phyloP scores from a whole-genome alignment of 2,888 invertebrate species.

The Amphipyra tragopoginis region DNA sequence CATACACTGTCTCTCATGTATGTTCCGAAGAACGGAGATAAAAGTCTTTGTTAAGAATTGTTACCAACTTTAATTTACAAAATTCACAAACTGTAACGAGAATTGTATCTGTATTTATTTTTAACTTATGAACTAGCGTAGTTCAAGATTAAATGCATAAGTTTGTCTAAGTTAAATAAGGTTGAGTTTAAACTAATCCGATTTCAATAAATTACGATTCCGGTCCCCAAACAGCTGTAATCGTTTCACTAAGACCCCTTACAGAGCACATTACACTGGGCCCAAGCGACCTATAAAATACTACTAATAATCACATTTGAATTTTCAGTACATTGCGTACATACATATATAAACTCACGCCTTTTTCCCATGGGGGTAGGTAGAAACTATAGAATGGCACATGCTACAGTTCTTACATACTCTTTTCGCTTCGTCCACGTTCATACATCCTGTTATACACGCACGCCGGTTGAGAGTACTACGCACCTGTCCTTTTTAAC shows the following conservation, averaged over 20 bases:
- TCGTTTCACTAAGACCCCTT: conserved; percentile 4
- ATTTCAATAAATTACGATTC: neutral
- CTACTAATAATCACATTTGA: neutral
- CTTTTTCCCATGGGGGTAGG: too few species aligned
- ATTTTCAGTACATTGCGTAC: conserved; percentile 1
- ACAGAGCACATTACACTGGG: neutral
- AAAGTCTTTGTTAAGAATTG: too few species aligned
- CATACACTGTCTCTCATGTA: too few species aligned
- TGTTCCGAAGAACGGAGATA: too few species aligned
- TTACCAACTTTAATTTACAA: too few species aligned
- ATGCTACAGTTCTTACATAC: too few species aligned
- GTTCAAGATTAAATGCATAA: conserved; percentile 1
- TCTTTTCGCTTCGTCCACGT: too few species aligned
- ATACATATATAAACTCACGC: too few species aligned
- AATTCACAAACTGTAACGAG: neutral
- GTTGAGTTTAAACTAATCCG: conserved; percentile 8
- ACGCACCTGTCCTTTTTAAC: too few species aligned
- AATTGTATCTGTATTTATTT: neutral
- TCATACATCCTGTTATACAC: too few species aligned
- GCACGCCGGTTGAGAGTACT: too few species aligned
- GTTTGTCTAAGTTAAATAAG: conserved; percentile 3
- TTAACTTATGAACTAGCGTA: neutral
- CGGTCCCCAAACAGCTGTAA: conserved; percentile 1
- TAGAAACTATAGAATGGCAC: too few species aligned
- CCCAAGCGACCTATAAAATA: neutral